These are phyloP conservation scores for Peromyscus melanophrys DNA, from an alignment of 2,797 vertebrate genomes.

Conservation along the genomic window DNA sequence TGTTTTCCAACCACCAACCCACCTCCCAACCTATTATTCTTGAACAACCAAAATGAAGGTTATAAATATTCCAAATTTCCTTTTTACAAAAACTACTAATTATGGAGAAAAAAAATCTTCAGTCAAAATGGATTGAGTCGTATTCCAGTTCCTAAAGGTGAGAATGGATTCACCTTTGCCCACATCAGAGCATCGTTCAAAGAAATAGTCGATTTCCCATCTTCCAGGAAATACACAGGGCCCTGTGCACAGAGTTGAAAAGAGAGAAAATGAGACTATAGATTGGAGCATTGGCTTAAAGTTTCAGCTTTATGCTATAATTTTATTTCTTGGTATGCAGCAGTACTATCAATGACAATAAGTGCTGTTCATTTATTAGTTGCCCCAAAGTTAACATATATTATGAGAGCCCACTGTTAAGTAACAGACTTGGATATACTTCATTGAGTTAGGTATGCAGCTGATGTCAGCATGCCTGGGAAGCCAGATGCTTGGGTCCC, in stretches of 20 bases:
- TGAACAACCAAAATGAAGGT: conserved; percentile 74
- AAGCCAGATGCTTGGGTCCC: not conserved
- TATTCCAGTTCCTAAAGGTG: conserved; percentile 97
- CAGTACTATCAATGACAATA: not conserved
- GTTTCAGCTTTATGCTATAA: conserved; percentile 11
- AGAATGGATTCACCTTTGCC: conserved; percentile 99
- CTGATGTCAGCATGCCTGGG: not conserved
- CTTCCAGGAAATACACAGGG: conserved; percentile 97
- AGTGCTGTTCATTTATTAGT: not conserved
- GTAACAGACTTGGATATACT: not conserved
- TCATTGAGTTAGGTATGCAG: not conserved
- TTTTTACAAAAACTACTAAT: conserved; percentile 36
- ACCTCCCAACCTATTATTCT: conserved; percentile 51
- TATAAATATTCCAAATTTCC: conserved; percentile 57
- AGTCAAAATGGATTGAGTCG: conserved; percentile 97
- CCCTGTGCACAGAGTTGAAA: conserved; percentile 89
- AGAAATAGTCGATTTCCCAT: conserved; percentile 96
- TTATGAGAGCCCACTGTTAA: conserved; percentile 32
- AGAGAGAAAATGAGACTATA: conserved; percentile 53
- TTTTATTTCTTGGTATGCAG: conserved; percentile 24
- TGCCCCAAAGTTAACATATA: conserved; percentile 12
- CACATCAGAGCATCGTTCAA: conserved; percentile 99
- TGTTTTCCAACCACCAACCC: not conserved
- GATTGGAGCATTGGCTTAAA: not conserved
- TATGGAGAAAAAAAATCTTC: conserved; percentile 65